phyloP scores from a whole-genome alignment of 2,888 invertebrate species.

The Microctonus brassicae region DNA sequence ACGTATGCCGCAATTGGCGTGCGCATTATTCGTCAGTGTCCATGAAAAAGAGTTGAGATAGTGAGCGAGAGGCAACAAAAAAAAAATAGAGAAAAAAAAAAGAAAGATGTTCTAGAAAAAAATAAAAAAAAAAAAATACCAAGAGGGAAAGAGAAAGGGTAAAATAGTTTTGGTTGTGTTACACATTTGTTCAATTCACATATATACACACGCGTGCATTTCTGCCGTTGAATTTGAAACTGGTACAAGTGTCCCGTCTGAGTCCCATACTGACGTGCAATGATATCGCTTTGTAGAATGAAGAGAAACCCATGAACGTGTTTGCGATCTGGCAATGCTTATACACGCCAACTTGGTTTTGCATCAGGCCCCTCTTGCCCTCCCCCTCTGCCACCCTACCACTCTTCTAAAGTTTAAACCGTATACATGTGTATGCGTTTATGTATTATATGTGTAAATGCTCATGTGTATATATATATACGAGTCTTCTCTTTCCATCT shows the following conservation, averaged over 20 bases:
- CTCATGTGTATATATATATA: neutral
- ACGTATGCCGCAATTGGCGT: slow-evolving; percentile 17
- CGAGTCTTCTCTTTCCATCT: neutral
- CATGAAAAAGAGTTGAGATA: slow-evolving; percentile 4
- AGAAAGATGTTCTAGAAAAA: neutral
- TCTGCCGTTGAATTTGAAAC: neutral
- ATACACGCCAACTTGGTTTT: slow-evolving; percentile 10
- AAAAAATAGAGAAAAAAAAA: neutral
- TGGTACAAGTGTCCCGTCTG: neutral
- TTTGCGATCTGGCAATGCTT: neutral
- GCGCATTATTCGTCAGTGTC: slow-evolving; percentile 19
- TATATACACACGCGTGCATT: neutral
- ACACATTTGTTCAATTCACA: neutral
- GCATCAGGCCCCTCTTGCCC: neutral
- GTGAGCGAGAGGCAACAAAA: neutral
- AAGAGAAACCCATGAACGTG: slow-evolving; percentile 2
- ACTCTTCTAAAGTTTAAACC: neutral
- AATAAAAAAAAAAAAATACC: no score
- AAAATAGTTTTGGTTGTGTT: neutral
- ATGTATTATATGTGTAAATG: neutral
- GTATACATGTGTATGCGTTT: neutral
- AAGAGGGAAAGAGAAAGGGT: neutral
- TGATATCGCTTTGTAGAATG: neutral
- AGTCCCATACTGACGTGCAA: neutral
- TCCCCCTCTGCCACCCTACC: no score